A percentile compares a stretch with the other conserved stretches of the same genome.
Conservation (phyloP, 1,140 invertebrate genomes). For the Drosophila auraria region DNA sequence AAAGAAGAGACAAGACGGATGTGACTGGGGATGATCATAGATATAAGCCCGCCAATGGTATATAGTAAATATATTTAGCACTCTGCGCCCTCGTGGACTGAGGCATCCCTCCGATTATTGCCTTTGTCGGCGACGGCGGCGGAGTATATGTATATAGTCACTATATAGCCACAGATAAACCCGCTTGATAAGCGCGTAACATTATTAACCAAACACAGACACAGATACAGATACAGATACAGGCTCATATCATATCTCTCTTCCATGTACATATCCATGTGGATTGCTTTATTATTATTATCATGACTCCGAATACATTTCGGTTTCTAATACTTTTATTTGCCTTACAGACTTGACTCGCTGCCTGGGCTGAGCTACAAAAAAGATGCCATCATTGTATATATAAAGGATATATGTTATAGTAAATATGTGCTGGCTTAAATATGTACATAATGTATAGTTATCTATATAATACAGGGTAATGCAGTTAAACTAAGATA, state of each 20-base stretch:
- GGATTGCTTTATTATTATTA: conserved; percentile 42
- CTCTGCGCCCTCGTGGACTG: conserved; percentile 19
- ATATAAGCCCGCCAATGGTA: conserved; percentile 2
- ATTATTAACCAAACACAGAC: conserved; percentile 52
- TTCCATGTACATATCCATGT: conserved; percentile 26
- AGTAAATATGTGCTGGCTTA: conserved; percentile 32
- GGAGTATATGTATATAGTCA: conserved; percentile 4
- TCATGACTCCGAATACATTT: conserved; percentile 28
- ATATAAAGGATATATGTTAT: conserved; percentile 19
- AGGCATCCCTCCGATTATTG: conserved; percentile 39
- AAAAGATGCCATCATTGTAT: conserved; percentile 11
- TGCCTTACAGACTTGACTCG: conserved; percentile 25
- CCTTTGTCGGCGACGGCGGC: conserved; percentile 22
- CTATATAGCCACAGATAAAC: conserved; percentile 57
- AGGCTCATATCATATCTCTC: conserved; percentile 9
- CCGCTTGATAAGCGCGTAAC: conserved; percentile 54
- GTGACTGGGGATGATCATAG: conserved; percentile 21
- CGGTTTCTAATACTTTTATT: conserved; percentile 47
- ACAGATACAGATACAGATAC: conserved; percentile 27
- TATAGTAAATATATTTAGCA: conserved; percentile 16
- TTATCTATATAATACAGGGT: conserved; percentile 51
- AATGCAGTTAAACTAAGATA: conserved; percentile 67
- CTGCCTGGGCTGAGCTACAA: conserved; percentile 2
- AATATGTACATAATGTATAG: conserved; percentile 44
- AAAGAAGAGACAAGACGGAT: not conserved